Evolutionary conservation across 1,140 invertebrate species (phyloP), one percentile per base, ranked within the genome.

Genomic region (Brachionus plicatilis): DNA sequence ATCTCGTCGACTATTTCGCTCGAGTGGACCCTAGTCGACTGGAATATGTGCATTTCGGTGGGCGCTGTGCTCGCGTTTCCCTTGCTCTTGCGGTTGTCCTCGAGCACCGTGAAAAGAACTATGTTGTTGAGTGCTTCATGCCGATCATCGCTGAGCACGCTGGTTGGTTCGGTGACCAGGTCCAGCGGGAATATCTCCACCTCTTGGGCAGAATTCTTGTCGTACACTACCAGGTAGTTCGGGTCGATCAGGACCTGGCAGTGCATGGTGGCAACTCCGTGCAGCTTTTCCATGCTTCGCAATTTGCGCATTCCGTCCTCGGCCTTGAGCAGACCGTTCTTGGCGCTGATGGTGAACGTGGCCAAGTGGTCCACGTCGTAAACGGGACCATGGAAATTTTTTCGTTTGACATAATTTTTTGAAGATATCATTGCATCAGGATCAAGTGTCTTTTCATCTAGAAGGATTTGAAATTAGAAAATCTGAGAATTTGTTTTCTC

Each of bases 101-200:
- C 90, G 76, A 87, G 75, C 41, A 99, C 95, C 84, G 97, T 95
- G 90, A 99, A 99, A 24, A 99, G 94, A 86, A 99, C 91, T 87
- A 99, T 96, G 89, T 99, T 99, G 90, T 99, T 98, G 90, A 98
- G 99, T 87, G 97, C 93, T 89, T 99, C 96, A 90, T 95, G 94
- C 11, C 95, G 94, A 90, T 98, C 96, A 70, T 95, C 93, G 84
- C 95, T 96, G n/a, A 95, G 96, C 88, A 98, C 97, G 3, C 96
- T 95, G 7, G 96, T 98, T 0, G 97, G 97, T 86, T 97, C 94
- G 88, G 95, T 93, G 60, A 99, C 95, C 86, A 95, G 91, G 47
- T 94, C 92, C 29, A 96, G 93, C 0, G 96, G 95, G 90, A 99
- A 99, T 86, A 94, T 92, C 90, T 99, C 97, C 92, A 99, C 87